These are phyloP conservation scores for Unio pictorum DNA, from an alignment of 2,888 invertebrate species.

Conservation along the genomic window DNA sequence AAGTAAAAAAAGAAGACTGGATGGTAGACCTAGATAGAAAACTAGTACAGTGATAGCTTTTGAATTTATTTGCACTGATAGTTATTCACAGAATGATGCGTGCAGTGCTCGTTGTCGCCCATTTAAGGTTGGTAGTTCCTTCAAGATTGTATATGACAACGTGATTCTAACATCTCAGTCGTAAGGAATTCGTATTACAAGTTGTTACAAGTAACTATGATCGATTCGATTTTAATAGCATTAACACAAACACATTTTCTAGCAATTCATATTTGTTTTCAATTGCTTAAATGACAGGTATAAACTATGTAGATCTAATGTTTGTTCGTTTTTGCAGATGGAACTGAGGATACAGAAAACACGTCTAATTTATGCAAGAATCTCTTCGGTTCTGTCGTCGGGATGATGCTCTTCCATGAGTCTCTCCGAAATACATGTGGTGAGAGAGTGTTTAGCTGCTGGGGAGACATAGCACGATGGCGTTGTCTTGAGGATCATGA, in stretches of 20 bases:
- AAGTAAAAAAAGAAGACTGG: no score
- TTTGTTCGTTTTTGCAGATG: slow-evolving; percentile 8
- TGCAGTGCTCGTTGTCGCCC: no score
- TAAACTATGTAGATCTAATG: background rate
- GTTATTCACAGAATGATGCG: no score
- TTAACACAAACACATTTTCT: background rate
- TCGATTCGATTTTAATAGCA: no score
- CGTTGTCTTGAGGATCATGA: slow-evolving; percentile 20
- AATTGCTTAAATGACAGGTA: background rate
- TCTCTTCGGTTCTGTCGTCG: slow-evolving; percentile 39
- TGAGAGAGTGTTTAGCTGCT: slow-evolving; percentile 41
- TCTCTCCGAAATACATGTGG: slow-evolving; percentile 41
- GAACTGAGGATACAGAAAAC: slow-evolving; percentile 16
- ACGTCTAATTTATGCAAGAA: slow-evolving; percentile 29
- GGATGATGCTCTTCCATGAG: slow-evolving; percentile 49
- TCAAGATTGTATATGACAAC: no score
- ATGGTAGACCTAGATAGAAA: no score
- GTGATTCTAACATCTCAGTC: no score
- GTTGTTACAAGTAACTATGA: no score
- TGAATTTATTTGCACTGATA: no score
- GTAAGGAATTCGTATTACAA: no score
- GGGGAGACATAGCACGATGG: slow-evolving; percentile 45
- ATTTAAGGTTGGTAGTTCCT: no score
- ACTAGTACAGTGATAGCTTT: no score
- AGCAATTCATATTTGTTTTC: background rate